Base-by-base conservation (phyloP, 2,888 invertebrate genomes). In the Thera britannica region DNA sequence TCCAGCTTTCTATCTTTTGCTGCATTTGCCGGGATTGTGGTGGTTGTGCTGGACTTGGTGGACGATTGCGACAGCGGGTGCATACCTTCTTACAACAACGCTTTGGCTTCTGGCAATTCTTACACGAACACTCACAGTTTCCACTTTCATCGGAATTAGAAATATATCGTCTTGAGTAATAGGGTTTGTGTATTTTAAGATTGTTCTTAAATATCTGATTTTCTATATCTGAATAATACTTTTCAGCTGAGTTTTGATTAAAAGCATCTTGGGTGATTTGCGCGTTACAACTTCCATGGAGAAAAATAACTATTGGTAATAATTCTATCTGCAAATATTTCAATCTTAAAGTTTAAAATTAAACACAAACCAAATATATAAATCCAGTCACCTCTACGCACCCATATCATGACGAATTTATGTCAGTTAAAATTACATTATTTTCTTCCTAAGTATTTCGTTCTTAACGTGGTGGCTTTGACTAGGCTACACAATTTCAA, bases 91-190 rank as follows among this genome's bases (percentile, higher is more conserved):
- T 65, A 41, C 65, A 65, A 9, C 65, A 65, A 35, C 8, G 11
- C 35, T 48, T 59, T 1, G 65, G 59, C 7, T 60, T 60, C 6
- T 55, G 59, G n/a, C 65, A 65, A 49, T 49, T 62, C 8, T 67
- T 62, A 44, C 66, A 67, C 6, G 61, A 54, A 62, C 66, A 67
- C 38, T 46, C 46, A 54, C 66, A 67, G 12, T 44, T 65, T 58
- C 9, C 7, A 9, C 54, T 38, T 38, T 23, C 38, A 58, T 48
- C 36, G 46, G n/a, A 54, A 1, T 48, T 65, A 2, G 7, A 46
- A 9, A 8, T 46, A 46, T 9, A 12, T 46, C 48, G 36, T 46
- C 44, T 41, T 36, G 34, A 49, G 41, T 51, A 9, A 8, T 35
- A 52, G 9, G 46, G 35, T 48, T 64, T n/a, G 34, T 41, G 9